A percentile compares a stretch with the other conserved stretches of the same genome.
These are phyloP conservation scores for Octodon degus DNA, from an alignment of 2,113 vertebrate species.

Conservation along the genomic window DNA sequence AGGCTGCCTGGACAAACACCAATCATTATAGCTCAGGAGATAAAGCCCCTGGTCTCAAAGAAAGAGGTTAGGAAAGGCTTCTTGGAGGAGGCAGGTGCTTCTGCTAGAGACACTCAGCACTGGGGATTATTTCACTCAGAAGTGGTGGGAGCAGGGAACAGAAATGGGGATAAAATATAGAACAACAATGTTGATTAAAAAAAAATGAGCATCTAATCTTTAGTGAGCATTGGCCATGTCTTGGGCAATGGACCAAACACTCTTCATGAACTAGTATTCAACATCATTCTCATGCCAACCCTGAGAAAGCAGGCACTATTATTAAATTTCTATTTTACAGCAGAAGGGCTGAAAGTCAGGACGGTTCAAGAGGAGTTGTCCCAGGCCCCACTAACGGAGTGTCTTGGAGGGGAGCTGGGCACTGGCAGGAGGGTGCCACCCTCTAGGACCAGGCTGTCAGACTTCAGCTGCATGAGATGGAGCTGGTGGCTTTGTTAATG, in stretches of 20 bases:
- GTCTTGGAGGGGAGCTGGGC: neutral
- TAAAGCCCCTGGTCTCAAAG: neutral
- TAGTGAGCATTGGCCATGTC: neutral
- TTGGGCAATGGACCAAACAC: neutral
- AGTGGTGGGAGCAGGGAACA: neutral
- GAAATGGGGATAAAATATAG: neutral
- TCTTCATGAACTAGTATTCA: neutral
- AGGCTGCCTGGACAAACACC: neutral
- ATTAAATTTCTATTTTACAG: neutral
- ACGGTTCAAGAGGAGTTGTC: neutral
- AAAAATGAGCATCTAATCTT: neutral
- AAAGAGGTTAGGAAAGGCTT: neutral
- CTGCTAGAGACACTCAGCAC: neutral
- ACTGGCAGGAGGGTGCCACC: neutral
- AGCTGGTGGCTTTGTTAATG: neutral
- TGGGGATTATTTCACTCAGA: neutral
- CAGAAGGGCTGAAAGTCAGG: neutral
- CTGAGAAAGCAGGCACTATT: neutral
- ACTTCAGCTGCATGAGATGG: neutral
- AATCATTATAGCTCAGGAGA: neutral
- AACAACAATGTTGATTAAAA: neutral
- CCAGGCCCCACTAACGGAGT: neutral
- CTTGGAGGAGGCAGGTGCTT: neutral
- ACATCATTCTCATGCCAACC: neutral
- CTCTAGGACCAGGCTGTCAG: neutral